Percentiles rank a stretch among this genome's conserved stretches.
Conservation (phyloP, 2,888 invertebrate species). For the Lasioglossum morio region DNA sequence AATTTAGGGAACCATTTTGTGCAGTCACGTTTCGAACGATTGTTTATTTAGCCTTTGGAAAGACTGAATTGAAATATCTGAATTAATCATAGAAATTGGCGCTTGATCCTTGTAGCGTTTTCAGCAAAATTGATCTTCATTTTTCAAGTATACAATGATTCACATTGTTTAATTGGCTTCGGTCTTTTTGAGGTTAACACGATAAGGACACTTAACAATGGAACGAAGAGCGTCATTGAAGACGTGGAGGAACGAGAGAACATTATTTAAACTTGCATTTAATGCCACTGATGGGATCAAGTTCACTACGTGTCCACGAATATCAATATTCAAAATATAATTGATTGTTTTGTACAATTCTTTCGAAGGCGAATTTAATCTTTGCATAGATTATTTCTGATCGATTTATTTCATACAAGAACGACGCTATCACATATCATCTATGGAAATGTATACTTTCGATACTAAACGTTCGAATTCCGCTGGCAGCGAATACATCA, state of each 20-base stretch:
- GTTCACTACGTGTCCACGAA: background rate
- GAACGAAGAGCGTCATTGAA: background rate
- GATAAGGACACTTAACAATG: background rate
- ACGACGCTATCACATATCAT: background rate
- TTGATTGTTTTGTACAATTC: background rate
- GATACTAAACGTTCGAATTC: background rate
- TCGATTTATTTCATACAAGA: background rate
- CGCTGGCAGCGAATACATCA: background rate
- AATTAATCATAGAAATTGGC: background rate
- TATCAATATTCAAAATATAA: background rate
- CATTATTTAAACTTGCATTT: background rate
- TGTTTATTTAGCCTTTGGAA: background rate
- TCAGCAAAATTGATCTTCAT: background rate
- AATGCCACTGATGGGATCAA: background rate
- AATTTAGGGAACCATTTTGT: background rate
- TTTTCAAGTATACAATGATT: background rate
- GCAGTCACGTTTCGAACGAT: background rate
- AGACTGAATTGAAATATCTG: background rate
- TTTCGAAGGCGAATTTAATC: background rate
- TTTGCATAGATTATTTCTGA: background rate
- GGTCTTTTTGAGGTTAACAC: background rate
- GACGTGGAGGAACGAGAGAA: background rate
- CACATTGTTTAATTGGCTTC: background rate
- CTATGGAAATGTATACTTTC: background rate
- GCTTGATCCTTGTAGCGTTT: background rate